Conservation (phyloP, 2,888 invertebrate species). For the Glyphotaelius pellucidus region DNA sequence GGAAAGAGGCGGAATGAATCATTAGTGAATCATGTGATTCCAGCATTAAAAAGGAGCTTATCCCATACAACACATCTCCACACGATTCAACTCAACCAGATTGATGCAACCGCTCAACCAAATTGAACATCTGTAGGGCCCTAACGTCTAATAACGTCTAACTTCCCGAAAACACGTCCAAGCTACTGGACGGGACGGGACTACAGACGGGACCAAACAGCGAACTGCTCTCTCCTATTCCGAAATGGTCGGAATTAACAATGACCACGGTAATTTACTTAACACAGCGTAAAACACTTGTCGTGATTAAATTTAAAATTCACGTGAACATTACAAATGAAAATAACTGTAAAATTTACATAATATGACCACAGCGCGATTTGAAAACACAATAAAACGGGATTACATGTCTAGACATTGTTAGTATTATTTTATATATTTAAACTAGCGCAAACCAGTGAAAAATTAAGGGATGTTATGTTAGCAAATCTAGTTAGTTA, state of each 20-base stretch:
- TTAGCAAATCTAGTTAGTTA: no score
- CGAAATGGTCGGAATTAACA: neutral
- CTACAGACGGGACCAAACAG: neutral
- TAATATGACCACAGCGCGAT: neutral
- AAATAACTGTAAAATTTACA: neutral
- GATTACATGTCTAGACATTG: neutral
- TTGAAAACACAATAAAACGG: neutral
- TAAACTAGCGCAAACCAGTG: no score
- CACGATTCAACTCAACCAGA: no score
- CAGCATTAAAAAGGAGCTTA: no score
- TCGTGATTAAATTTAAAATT: neutral
- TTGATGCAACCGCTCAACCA: no score
- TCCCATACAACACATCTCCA: no score
- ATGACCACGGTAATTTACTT: neutral
- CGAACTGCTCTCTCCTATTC: neutral
- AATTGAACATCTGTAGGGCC: no score
- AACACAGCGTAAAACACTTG: neutral
- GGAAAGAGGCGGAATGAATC: no score
- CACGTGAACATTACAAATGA: neutral
- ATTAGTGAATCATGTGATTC: no score
- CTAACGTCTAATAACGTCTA: no score
- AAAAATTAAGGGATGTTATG: no score
- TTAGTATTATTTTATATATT: neutral
- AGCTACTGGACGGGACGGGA: neutral
- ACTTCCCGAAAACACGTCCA: conserved; percentile 24